These are phyloP conservation scores for Synergus gifuensis DNA, from an alignment of 2,888 invertebrate species.

Conservation along the genomic window DNA sequence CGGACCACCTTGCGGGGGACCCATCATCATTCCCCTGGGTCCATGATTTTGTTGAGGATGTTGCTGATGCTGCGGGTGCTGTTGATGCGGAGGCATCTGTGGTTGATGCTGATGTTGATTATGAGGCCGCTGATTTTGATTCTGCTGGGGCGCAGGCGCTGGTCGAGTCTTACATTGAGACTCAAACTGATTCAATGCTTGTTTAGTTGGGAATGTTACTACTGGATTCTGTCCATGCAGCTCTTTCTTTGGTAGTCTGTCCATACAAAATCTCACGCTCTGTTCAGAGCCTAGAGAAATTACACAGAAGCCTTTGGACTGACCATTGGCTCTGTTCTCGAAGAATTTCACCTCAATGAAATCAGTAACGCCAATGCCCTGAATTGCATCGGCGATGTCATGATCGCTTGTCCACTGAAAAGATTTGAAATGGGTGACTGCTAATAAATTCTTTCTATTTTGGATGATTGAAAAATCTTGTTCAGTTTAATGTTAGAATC, in stretches of 20 bases:
- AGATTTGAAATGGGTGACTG: background rate
- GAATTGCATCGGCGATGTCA: constrained; percentile 94
- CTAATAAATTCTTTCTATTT: too few species aligned
- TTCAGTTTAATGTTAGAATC: background rate
- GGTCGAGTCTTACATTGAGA: constrained; percentile 95
- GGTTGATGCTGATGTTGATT: constrained; percentile 79
- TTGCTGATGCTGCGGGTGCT: constrained; percentile 79
- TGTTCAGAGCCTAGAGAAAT: constrained; percentile 95
- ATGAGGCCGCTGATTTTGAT: constrained; percentile 80
- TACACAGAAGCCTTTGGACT: constrained; percentile 98
- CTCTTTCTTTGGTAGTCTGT: constrained; percentile 95
- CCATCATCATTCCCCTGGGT: constrained; percentile 79
- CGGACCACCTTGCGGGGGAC: constrained; percentile 78
- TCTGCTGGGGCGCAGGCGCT: constrained; percentile 85
- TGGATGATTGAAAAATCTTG: background rate
- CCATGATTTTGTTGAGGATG: constrained; percentile 79
- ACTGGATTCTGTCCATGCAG: constrained; percentile 97
- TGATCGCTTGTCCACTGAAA: constrained; percentile 98
- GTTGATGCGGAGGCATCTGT: constrained; percentile 77
- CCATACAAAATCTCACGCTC: constrained; percentile 93
- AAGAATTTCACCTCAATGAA: constrained; percentile 99
- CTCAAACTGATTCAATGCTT: constrained; percentile 91
- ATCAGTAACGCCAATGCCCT: constrained; percentile 93
- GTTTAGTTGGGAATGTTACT: constrained; percentile 97
- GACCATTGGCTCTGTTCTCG: constrained; percentile 99